Conservation (phyloP, 2,797 vertebrate species). For the Semotilus atromaculatus region DNA sequence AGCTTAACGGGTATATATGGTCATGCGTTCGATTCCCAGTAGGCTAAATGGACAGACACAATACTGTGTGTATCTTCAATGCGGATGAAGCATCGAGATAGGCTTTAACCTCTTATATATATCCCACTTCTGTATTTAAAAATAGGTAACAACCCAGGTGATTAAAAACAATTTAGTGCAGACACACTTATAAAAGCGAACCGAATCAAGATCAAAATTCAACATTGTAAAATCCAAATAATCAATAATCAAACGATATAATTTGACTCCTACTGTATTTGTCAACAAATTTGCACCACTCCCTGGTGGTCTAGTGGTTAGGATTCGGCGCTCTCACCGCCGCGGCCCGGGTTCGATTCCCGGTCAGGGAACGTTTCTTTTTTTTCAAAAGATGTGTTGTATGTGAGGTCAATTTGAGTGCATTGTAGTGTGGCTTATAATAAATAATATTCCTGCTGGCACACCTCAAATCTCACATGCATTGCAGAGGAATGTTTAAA, state of each 20-base stretch:
- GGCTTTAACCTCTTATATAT: neutral
- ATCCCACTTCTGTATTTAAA: neutral
- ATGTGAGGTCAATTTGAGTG: too few relatives aligned
- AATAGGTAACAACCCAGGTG: neutral
- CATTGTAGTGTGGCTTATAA: too few relatives aligned
- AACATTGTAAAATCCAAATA: neutral
- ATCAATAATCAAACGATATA: neutral
- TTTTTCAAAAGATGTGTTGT: neutral
- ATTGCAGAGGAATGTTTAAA: neutral
- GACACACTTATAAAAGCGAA: neutral
- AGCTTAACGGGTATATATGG: too few relatives aligned
- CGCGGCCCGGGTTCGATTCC: constrained; percentile 78
- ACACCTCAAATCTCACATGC: neutral
- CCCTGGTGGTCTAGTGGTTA: constrained; percentile 84
- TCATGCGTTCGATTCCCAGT: too few relatives aligned
- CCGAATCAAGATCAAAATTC: neutral
- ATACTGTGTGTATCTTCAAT: too few relatives aligned
- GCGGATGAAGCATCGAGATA: too few relatives aligned
- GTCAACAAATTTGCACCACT: rapidly evolving
- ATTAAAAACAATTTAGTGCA: neutral
- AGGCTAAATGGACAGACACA: too few relatives aligned
- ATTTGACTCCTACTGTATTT: rapidly evolving
- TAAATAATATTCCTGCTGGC: neutral
- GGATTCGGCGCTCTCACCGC: constrained; percentile 79
- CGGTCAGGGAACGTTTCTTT: constrained; percentile 68